These are phyloP conservation scores for Leptinotarsa rubiginosa DNA, from an alignment of 2,888 invertebrate species.

Conservation along the genomic window DNA sequence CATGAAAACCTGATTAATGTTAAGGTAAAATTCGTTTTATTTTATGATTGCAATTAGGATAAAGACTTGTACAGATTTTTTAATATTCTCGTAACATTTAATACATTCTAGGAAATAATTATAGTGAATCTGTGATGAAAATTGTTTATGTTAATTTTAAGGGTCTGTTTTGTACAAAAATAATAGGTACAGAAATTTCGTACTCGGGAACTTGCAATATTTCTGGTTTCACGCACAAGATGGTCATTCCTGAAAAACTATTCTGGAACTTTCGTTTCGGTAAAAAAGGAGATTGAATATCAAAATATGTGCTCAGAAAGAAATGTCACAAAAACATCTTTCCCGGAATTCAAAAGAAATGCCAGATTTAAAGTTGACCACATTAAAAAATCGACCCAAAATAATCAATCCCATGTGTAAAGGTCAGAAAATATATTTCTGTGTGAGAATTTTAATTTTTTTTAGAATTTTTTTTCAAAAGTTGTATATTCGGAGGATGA, in stretches of 20 bases:
- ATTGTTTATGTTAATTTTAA: conserved; percentile 48
- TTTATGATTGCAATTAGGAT: conserved; percentile 49
- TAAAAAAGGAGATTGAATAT: too few species aligned
- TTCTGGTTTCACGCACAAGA: conserved; percentile 11
- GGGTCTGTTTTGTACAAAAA: conserved; percentile 36
- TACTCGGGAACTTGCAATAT: conserved; percentile 21
- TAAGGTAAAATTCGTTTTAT: conserved; percentile 47
- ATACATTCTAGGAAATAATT: conserved; percentile 51
- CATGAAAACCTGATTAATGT: conserved; percentile 44
- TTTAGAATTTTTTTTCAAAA: too few species aligned
- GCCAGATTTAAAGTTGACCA: too few species aligned
- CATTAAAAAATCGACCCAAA: too few species aligned
- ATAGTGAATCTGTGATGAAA: conserved; percentile 60
- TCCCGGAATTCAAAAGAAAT: too few species aligned
- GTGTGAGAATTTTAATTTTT: too few species aligned
- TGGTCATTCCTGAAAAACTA: not conserved
- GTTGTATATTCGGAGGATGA: too few species aligned
- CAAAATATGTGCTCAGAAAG: too few species aligned
- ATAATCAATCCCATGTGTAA: too few species aligned
- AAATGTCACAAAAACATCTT: too few species aligned
- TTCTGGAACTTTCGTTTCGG: not conserved
- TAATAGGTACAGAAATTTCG: conserved; percentile 14
- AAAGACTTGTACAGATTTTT: conserved; percentile 58
- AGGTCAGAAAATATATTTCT: too few species aligned
- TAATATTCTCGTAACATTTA: conserved; percentile 58